Conservation (phyloP, 1,140 invertebrate genomes). For the Pogonomyrmex californicus region DNA sequence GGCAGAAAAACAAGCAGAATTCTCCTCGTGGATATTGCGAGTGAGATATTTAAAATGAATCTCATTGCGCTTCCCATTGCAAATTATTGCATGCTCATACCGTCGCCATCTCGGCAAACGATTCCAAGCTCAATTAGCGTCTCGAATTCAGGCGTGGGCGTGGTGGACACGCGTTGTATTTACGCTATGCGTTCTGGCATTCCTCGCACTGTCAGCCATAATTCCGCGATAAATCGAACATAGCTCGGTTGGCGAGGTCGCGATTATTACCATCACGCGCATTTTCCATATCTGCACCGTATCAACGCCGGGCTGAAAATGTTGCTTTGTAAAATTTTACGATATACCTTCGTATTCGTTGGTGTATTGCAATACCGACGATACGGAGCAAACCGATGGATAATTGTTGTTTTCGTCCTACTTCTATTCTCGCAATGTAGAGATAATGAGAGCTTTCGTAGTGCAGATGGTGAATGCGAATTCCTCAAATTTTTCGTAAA, state of each 20-base stretch:
- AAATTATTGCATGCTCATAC: conserved; percentile 37
- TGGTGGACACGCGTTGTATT: conserved; percentile 54
- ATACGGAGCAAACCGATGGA: not conserved
- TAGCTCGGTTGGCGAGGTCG: not conserved
- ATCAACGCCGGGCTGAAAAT: not conserved
- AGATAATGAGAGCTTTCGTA: not conserved
- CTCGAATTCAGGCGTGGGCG: conserved; percentile 62
- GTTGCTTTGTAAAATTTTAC: not conserved
- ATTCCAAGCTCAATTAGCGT: conserved; percentile 67
- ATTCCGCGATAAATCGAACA: conserved; percentile 10
- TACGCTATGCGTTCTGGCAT: conserved; percentile 33
- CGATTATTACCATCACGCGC: not conserved
- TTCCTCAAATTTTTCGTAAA: not conserved
- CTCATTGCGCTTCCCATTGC: conserved; percentile 2
- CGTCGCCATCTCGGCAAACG: conserved; percentile 39
- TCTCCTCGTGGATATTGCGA: not conserved
- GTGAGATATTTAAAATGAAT: not conserved
- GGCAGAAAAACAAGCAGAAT: not conserved
- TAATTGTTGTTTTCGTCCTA: not conserved
- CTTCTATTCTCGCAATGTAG: not conserved
- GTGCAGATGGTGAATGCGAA: not conserved
- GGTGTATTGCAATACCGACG: not conserved
- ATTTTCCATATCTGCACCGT: not conserved
- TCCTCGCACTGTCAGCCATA: conserved; percentile 3
- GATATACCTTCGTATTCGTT: not conserved